Evolutionary conservation across 2,888 invertebrate genomes (phyloP).

Genomic region (Mayetiola destructor): DNA sequence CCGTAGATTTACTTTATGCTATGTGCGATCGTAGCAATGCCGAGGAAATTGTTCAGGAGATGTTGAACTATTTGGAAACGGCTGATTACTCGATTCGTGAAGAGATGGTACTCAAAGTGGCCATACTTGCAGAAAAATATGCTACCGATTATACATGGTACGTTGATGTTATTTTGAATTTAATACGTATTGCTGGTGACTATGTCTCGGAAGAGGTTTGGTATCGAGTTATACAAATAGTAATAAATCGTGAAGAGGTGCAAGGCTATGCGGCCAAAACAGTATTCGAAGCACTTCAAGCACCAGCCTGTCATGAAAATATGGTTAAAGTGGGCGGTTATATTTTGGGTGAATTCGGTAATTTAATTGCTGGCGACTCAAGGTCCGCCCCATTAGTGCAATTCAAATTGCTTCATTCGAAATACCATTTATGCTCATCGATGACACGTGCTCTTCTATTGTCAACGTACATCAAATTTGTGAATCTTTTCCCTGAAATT

Average conservation of each 20-base stretch:
- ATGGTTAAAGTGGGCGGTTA: conserved; percentile 99
- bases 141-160: conserved; percentile 98
- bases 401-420: conserved; percentile 95
- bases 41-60: conserved; percentile 98
- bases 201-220: conserved; percentile 99
- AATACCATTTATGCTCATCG: conserved; percentile 95
- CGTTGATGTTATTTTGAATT: conserved; percentile 93
- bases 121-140: conserved; percentile 97
- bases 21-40: conserved; percentile 99
- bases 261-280: conserved; percentile 99
- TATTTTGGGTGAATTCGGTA: conserved; percentile 97
- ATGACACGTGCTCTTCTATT: conserved; percentile 90
- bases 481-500: conserved; percentile 98
- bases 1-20: conserved; percentile 94
- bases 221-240: conserved; percentile 99
- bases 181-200: conserved; percentile 98
- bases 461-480: conserved; percentile 98
- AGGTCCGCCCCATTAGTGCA: conserved; percentile 94
- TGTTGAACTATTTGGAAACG: conserved; percentile 96
- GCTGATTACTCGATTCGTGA: conserved; percentile 99
- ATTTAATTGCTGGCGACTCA: conserved; percentile 96
- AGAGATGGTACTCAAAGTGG: conserved; percentile 99
- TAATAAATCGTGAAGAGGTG: conserved; percentile 97
- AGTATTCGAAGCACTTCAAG: conserved; percentile 96
- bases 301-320: conserved; percentile 98